Conservation (phyloP, 2,888 invertebrate genomes). For the Ariolimax columbianus region DNA sequence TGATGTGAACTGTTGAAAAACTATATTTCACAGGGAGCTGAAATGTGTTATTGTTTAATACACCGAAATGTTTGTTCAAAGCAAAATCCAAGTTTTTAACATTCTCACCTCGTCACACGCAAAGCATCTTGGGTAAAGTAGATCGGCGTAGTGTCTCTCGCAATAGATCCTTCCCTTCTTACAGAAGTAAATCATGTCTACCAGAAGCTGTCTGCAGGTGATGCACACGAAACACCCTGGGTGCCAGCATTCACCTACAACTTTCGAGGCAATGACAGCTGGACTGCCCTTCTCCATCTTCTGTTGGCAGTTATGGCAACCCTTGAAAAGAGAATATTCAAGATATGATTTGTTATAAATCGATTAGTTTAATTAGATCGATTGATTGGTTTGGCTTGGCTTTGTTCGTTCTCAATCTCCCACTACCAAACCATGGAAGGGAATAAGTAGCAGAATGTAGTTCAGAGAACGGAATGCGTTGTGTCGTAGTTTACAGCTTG, state of each 20-base stretch:
- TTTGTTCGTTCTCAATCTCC: too few relatives aligned
- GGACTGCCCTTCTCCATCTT: conserved; percentile 65
- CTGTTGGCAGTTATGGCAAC: conserved; percentile 66
- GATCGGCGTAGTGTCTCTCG: conserved; percentile 71
- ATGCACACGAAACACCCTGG: conserved; percentile 70
- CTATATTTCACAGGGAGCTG: too few relatives aligned
- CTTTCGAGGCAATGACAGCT: conserved; percentile 63
- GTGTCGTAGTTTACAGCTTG: too few relatives aligned
- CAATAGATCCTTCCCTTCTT: conserved; percentile 70
- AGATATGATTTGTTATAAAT: background rate
- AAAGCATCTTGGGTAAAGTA: conserved; percentile 69
- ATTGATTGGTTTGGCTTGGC: too few relatives aligned
- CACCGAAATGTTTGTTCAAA: too few relatives aligned
- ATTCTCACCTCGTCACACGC: conserved; percentile 70
- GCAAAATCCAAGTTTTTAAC: background rate
- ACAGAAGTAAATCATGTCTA: conserved; percentile 71
- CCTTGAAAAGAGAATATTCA: conserved; percentile 53
- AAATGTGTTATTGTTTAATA: too few relatives aligned
- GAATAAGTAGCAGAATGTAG: too few relatives aligned
- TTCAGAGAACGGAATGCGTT: too few relatives aligned
- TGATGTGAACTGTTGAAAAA: too few relatives aligned
- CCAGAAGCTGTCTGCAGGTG: conserved; percentile 68
- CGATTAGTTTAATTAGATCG: too few relatives aligned
- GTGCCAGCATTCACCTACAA: conserved; percentile 67
- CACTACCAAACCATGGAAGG: too few relatives aligned